Evolutionary conservation across 1,140 invertebrate species (phyloP).

Genomic region (Carcinoscorpius rotundicauda): DNA sequence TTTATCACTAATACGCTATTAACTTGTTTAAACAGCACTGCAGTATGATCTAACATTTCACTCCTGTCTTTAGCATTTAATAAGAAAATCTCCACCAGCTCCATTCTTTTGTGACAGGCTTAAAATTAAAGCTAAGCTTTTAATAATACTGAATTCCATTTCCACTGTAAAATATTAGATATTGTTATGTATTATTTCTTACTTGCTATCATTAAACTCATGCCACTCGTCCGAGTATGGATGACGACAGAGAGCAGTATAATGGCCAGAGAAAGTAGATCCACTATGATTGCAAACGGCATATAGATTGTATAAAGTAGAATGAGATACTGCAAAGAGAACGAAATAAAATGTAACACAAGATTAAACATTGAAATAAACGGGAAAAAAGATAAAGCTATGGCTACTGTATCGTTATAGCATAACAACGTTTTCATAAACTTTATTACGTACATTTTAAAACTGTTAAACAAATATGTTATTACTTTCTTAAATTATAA

Average conservation of each 20-base stretch:
- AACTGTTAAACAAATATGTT: neutral
- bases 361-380: conserved; percentile 3
- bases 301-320: conserved; percentile 68
- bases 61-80: too few relatives aligned
- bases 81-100: too few relatives aligned
- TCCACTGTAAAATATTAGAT: too few relatives aligned
- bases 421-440: neutral
- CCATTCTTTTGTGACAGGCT: too few relatives aligned
- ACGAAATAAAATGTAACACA: neutral
- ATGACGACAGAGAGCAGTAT: conserved; percentile 85
- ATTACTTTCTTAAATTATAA: neutral
- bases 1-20: too few relatives aligned
- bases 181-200: neutral
- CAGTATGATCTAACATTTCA: too few relatives aligned
- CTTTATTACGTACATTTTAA: neutral
- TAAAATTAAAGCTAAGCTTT: too few relatives aligned
- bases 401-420: neutral
- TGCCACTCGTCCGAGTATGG: conserved; percentile 77
- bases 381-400: neutral
- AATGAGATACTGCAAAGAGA: neutral
- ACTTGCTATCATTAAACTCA: conserved; percentile 85
- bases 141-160: too few relatives aligned
- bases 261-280: conserved; percentile 83
- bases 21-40: too few relatives aligned
- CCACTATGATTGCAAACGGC: conserved; percentile 86